Evolutionary conservation across 2,797 vertebrate genomes (phyloP).

Genomic region (Karalla daura): DNA sequence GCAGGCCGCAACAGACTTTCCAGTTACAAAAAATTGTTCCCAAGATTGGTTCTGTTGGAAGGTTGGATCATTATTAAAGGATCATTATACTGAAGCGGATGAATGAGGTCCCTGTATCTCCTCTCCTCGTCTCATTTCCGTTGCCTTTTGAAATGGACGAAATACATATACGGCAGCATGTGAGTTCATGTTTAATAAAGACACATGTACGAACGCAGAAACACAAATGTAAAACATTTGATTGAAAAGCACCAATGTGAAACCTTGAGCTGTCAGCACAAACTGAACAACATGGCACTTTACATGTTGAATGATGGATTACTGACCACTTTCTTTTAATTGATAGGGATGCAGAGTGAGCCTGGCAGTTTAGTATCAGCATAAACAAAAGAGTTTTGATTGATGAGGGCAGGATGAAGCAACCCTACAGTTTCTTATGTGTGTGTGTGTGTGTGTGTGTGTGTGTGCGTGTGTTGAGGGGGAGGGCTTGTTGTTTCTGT

Average conservation of each 20-base stretch:
- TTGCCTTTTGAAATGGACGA: not conserved
- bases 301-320: slow-evolving; percentile 71
- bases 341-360: slow-evolving; percentile 71
- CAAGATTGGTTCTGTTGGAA: slow-evolving; percentile 64
- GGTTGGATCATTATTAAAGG: slow-evolving; percentile 56
- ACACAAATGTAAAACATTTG: not conserved
- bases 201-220: slow-evolving; percentile 4
- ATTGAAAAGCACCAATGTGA: not conserved
- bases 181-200: not conserved
- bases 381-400: slow-evolving; percentile 68
- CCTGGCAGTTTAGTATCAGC: slow-evolving; percentile 64
- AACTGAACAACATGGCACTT: slow-evolving; percentile 10
- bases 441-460: too few species aligned
- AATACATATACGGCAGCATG: not conserved
- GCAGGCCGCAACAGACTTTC: slow-evolving; percentile 57
- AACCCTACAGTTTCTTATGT: slow-evolving; percentile 42
- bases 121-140: slow-evolving; percentile 25
- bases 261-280: not conserved
- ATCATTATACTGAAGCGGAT: slow-evolving; percentile 60
- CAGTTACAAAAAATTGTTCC: slow-evolving; percentile 59
- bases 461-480: too few species aligned
- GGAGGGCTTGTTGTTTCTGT: slow-evolving; percentile 22
- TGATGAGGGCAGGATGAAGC: slow-evolving; percentile 64
- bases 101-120: slow-evolving; percentile 22
- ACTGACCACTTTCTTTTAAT: slow-evolving; percentile 71